Base-by-base conservation (phyloP, 2,888 invertebrate species). In the Trichogramma evanescens region DNA sequence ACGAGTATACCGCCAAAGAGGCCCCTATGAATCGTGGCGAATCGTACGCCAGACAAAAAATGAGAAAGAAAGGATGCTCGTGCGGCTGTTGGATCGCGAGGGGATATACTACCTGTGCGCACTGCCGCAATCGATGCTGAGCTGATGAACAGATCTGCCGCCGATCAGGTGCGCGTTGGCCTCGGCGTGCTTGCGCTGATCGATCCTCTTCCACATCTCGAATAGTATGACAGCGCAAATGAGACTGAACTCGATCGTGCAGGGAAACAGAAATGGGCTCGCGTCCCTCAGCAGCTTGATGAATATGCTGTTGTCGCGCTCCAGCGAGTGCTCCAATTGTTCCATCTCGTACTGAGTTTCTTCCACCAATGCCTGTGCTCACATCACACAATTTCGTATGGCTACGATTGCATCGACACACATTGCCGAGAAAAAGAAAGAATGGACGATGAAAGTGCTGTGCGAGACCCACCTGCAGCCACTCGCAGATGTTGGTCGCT, bases 401-500 rank as follows among this genome's bases (percentile, higher is more conserved):
- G 13, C 13, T 13, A 13, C 13, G 13, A 13, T 13, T 13, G 13
- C 13, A 13, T 13, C 13, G 13, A 13, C 13, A 13, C 13, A 2
- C 13, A 13, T 13, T 2, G 13, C 13, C 1, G 13, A 13, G 13
- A 13, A 13, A 13, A 13, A 13, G 13, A 13, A 13, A 13, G 13
- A 13, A 13, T 13, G 1, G 13, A 13, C 1, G 13, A 13, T 13
- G 13, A 13, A 13, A 13, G 13, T 13, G 13, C 13, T n/a, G n/a
- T n/a, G n/a, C n/a, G n/a, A 45, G 1, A 8, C 57, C 59, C 63
- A 93, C 91, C 73, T 90, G 88, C 54, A 95, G 77, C 95, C 95
- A 95, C 70, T 95, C 93, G 79, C 94, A 95, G 10, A 95, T 79
- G 79, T 95, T 95, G 13, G 93, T 92, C 1, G 93, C 95, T 55